Conservation (phyloP, 2,113 vertebrate genomes). For the Siniperca knerii region DNA sequence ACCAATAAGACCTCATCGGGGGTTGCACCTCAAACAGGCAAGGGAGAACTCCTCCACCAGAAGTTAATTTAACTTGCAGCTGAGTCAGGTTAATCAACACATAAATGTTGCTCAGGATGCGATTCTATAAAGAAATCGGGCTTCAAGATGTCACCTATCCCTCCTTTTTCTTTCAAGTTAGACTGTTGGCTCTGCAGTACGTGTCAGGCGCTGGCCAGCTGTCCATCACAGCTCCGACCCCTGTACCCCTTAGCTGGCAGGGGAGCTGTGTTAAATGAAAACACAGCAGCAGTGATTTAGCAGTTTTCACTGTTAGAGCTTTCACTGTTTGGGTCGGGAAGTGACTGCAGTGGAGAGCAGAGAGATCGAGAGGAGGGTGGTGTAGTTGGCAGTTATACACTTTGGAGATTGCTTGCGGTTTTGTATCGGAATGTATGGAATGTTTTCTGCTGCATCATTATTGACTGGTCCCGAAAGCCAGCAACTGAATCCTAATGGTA, state of each 20-base stretch:
- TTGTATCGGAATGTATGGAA: conserved; percentile 52
- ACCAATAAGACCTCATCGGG: conserved; percentile 44
- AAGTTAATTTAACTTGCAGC: conserved; percentile 38
- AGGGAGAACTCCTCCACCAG: conserved; percentile 24
- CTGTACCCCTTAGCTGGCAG: conserved; percentile 14
- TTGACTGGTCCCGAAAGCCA: conserved; percentile 61
- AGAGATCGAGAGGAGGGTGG: neutral
- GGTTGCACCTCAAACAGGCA: neutral
- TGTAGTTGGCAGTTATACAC: conserved; percentile 47
- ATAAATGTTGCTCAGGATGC: conserved; percentile 3
- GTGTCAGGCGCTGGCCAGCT: conserved; percentile 50
- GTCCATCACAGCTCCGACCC: conserved; percentile 49
- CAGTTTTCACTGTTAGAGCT: conserved; percentile 59
- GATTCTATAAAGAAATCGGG: conserved; percentile 12
- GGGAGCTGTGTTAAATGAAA: conserved; percentile 50
- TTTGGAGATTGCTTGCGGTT: conserved; percentile 63
- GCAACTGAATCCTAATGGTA: conserved; percentile 49
- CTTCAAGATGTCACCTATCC: conserved; percentile 1
- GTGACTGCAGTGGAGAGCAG: conserved; percentile 49
- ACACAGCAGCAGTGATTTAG: conserved; percentile 67
- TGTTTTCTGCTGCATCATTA: conserved; percentile 73
- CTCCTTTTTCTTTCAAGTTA: neutral
- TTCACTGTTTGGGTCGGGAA: conserved; percentile 35
- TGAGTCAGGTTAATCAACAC: conserved; percentile 34
- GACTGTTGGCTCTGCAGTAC: conserved; percentile 32